Conservation (phyloP, 1,140 invertebrate species). For the Tetranychus cinnabarinus region DNA sequence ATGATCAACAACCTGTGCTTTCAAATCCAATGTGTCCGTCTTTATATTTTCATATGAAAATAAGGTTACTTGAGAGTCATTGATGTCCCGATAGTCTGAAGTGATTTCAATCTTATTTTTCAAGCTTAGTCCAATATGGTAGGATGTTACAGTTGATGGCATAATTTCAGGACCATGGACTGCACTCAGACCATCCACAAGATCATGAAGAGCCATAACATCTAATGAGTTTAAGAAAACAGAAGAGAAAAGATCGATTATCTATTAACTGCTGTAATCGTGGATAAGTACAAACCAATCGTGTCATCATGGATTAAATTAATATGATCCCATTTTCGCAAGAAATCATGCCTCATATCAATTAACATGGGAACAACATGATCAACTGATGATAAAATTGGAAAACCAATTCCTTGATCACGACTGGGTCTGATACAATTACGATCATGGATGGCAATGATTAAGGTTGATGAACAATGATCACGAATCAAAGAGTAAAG, state of each 20-base stretch:
- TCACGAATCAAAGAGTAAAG: not conserved
- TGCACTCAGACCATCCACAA: not conserved
- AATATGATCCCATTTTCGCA: conserved; percentile 12
- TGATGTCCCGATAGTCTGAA: too few species aligned
- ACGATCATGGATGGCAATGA: conserved; percentile 5
- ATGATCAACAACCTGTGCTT: not conserved
- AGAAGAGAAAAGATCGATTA: too few species aligned
- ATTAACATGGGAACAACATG: conserved; percentile 9
- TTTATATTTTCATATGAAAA: too few species aligned
- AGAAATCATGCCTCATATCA: conserved; percentile 8
- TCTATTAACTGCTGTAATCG: too few species aligned
- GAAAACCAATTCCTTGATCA: conserved; percentile 8
- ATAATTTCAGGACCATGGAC: not conserved
- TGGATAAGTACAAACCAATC: conserved; percentile 1
- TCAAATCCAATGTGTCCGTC: too few species aligned
- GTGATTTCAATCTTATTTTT: too few species aligned
- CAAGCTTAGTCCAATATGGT: not conserved
- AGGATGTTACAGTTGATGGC: not conserved
- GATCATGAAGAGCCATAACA: not conserved
- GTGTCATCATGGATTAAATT: conserved; percentile 10
- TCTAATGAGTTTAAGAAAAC: not conserved
- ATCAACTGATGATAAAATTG: conserved; percentile 2
- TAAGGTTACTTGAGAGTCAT: too few species aligned
- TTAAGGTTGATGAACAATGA: conserved; percentile 2
- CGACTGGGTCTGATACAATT: conserved; percentile 7